Evolutionary conservation across 2,888 invertebrate species (phyloP).

Genomic region (Drosophila mimetica): DNA sequence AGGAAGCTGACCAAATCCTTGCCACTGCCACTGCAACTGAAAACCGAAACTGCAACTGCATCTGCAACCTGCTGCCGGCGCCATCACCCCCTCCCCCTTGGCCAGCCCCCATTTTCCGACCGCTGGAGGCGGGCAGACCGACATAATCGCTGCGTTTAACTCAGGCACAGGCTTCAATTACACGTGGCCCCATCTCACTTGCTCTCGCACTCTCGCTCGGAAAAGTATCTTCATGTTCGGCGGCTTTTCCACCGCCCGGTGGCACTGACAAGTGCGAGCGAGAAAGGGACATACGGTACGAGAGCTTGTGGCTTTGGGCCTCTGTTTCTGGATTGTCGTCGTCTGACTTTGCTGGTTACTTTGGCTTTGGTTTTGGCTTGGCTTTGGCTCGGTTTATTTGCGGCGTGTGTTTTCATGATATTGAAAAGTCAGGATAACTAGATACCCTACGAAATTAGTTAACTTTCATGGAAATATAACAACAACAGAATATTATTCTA

Average conservation of each 20-base stretch:
- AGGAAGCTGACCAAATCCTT: conserved; percentile 70
- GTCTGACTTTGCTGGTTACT: conserved; percentile 41
- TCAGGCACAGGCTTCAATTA: conserved; percentile 74
- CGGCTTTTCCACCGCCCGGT: background rate
- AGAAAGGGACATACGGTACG: conserved; percentile 24
- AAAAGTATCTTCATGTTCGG: conserved; percentile 11
- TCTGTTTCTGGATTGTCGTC: conserved; percentile 9
- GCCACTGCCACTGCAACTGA: conserved; percentile 35
- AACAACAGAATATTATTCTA: no score
- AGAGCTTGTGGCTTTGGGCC: conserved; percentile 50
- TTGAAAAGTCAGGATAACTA: conserved; percentile 24
- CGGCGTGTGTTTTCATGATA: conserved; percentile 38
- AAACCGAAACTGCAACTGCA: conserved; percentile 25
- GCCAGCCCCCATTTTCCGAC: conserved; percentile 9
- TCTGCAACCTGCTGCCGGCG: conserved; percentile 48
- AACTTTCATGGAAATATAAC: no score
- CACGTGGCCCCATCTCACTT: conserved; percentile 33
- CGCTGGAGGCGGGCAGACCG: conserved; percentile 61
- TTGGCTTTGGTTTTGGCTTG: conserved; percentile 35
- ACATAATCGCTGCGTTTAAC: conserved; percentile 74
- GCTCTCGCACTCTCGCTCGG: background rate
- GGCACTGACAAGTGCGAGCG: background rate
- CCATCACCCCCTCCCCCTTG: conserved; percentile 9
- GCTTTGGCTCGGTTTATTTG: conserved; percentile 31
- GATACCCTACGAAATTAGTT: background rate